phyloP scores from a whole-genome alignment of 2,888 invertebrate species.

The Metopia argyrocephala region DNA sequence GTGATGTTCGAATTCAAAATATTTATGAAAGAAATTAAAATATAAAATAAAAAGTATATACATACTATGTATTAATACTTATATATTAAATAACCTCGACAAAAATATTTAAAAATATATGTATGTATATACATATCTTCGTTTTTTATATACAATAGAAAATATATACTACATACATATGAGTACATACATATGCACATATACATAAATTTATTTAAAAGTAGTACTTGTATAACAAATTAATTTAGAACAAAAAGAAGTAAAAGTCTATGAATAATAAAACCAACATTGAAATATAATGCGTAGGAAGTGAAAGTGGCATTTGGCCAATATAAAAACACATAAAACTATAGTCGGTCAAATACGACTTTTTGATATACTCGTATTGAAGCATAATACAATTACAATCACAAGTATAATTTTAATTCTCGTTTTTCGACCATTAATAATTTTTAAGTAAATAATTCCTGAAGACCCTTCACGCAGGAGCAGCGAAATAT shows the following conservation, averaged over 20 bases:
- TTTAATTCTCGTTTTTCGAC: too few species aligned
- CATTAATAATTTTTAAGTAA: too few species aligned
- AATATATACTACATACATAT: not conserved
- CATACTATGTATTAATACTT: not conserved
- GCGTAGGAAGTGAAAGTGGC: conserved; percentile 65
- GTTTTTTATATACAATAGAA: not conserved
- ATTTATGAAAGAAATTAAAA: not conserved
- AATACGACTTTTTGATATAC: too few species aligned
- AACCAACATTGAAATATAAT: conserved; percentile 39
- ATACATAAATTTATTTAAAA: conserved; percentile 36
- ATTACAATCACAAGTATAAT: too few species aligned
- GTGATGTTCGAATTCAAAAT: not conserved
- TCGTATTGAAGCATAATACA: too few species aligned
- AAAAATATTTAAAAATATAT: conserved; percentile 6
- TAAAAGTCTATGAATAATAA: conserved; percentile 39
- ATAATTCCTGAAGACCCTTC: too few species aligned
- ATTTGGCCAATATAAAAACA: conserved; percentile 48
- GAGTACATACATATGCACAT: not conserved
- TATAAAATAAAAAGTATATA: too few species aligned
- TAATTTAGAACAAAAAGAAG: conserved; percentile 57
- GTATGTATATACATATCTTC: conserved; percentile 22
- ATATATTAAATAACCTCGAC: conserved; percentile 30
- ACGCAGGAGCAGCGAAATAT: too few species aligned
- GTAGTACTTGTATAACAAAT: conserved; percentile 59
- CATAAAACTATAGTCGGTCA: too few species aligned